Conservation (phyloP, 64 coral and sea anemone genomes). For the Pocillopora verrucosa region DNA sequence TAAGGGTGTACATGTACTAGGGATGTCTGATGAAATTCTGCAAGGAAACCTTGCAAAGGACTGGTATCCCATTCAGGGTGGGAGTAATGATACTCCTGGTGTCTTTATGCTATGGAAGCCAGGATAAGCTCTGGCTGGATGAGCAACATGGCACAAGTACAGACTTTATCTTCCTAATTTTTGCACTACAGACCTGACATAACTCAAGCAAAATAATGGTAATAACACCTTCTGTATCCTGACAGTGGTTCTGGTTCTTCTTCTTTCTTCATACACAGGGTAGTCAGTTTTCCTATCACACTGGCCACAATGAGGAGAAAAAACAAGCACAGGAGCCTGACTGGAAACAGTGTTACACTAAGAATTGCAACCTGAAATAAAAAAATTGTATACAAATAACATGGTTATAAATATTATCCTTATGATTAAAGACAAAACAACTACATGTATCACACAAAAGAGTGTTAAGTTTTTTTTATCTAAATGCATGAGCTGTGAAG, state of each 20-base stretch:
- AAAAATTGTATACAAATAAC: neutral
- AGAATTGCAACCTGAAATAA: slow-evolving; percentile 71
- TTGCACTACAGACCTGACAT: too few relatives aligned
- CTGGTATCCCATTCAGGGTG: neutral
- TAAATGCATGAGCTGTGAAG: too few relatives aligned
- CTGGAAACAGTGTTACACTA: slow-evolving; percentile 77
- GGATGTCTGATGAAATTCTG: too few relatives aligned
- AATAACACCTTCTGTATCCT: slow-evolving; percentile 61
- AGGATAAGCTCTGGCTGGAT: neutral
- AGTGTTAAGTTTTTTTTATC: too few relatives aligned
- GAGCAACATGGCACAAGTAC: too few relatives aligned
- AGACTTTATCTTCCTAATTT: too few relatives aligned
- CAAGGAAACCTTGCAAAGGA: too few relatives aligned
- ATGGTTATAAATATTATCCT: neutral
- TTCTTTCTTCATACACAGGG: slow-evolving; percentile 52
- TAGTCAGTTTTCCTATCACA: slow-evolving; percentile 67
- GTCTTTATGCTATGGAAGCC: too few relatives aligned
- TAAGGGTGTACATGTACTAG: too few relatives aligned
- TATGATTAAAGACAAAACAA: neutral
- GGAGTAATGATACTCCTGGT: neutral
- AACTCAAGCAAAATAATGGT: neutral
- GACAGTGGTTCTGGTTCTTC: slow-evolving; percentile 55
- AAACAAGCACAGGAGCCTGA: slow-evolving; percentile 56
- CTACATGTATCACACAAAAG: too few relatives aligned
- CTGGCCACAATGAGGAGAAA: slow-evolving; percentile 63